Conservation (phyloP, 2,888 invertebrate genomes). For the Limnephilus auricula region DNA sequence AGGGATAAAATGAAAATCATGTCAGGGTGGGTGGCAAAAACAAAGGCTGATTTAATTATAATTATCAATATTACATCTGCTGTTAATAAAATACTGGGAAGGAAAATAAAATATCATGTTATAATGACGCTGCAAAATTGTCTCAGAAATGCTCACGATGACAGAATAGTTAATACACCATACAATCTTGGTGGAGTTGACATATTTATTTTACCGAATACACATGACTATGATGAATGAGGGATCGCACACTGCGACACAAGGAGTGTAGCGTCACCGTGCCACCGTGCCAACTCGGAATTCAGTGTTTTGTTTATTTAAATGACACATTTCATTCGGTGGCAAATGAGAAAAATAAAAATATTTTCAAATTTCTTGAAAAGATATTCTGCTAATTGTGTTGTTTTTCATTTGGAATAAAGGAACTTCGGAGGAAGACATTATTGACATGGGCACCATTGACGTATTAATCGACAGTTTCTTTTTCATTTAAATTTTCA, state of each 20-base stretch:
- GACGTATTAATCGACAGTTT: too few relatives aligned
- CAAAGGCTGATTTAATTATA: constrained; percentile 33
- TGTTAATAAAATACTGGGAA: background rate
- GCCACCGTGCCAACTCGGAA: constrained; percentile 6
- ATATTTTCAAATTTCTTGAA: background rate
- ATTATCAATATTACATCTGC: background rate
- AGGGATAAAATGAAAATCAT: constrained; percentile 6
- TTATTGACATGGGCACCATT: too few relatives aligned
- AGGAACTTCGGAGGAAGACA: too few relatives aligned
- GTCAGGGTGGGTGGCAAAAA: background rate
- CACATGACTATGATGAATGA: constrained; percentile 62
- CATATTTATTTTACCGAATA: constrained; percentile 63
- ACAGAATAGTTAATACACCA: constrained; percentile 45
- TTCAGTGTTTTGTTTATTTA: background rate
- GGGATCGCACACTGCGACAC: constrained; percentile 44
- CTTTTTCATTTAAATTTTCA: too few relatives aligned
- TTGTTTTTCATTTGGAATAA: too few relatives aligned
- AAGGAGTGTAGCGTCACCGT: background rate
- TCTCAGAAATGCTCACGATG: constrained; percentile 15
- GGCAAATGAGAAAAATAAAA: background rate
- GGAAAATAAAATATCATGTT: constrained; percentile 38
- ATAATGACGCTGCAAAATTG: constrained; percentile 48
- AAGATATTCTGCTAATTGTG: background rate
- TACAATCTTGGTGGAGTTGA: constrained; percentile 48
- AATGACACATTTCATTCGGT: background rate